These are phyloP conservation scores for Callipepla californica DNA, from an alignment of 2,113 vertebrate species.

Conservation along the genomic window DNA sequence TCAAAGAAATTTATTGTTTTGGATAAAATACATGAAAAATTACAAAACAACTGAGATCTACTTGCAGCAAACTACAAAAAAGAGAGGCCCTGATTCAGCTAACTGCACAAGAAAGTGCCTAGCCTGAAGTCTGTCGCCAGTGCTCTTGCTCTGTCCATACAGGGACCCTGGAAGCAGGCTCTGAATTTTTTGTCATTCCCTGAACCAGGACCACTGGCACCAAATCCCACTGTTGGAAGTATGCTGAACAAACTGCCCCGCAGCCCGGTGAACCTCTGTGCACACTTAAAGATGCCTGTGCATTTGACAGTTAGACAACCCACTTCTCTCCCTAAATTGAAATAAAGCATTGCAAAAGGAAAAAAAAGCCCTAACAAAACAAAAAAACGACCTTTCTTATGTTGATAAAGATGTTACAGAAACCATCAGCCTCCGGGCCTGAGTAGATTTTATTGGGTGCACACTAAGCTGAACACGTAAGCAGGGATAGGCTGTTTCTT, in stretches of 20 bases:
- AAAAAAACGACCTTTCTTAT: not conserved
- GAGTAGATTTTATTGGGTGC: not conserved
- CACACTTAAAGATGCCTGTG: not conserved
- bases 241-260: not conserved
- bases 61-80: not conserved
- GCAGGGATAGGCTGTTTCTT: not conserved
- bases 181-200: not conserved
- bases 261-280: not conserved
- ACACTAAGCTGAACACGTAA: not conserved
- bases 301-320: not conserved
- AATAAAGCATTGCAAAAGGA: not conserved
- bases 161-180: not conserved
- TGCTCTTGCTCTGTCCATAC: not conserved
- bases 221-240: not conserved
- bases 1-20: conserved; percentile 44
- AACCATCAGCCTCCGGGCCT: not conserved
- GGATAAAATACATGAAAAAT: conserved; percentile 12
- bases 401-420: conserved; percentile 4
- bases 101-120: not conserved
- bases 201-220: not conserved
- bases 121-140: not conserved
- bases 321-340: not conserved
- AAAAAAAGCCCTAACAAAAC: too few species aligned
- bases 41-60: not conserved
- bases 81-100: not conserved